These are phyloP conservation scores for Hirudo medicinalis DNA, from an alignment of 1,140 invertebrate genomes.

Conservation along the genomic window DNA sequence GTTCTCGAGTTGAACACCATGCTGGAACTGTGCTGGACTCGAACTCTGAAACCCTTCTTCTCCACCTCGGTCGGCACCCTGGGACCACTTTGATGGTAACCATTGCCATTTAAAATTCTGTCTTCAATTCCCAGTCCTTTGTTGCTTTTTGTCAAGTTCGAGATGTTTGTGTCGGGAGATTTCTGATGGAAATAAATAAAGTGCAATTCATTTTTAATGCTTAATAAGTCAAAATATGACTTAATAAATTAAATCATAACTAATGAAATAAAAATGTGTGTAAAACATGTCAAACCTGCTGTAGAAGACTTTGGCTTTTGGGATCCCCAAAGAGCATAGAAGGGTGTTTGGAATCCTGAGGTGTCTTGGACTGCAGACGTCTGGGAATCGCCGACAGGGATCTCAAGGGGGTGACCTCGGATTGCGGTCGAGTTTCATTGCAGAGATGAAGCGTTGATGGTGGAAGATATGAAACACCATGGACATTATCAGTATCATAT, in stretches of 20 bases:
- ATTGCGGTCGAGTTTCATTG: too few relatives aligned
- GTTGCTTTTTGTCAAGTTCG: neutral
- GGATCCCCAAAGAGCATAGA: neutral
- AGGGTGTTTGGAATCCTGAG: neutral
- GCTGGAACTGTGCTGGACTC: constrained; percentile 61
- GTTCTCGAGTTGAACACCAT: constrained; percentile 72
- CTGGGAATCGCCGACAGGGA: neutral
- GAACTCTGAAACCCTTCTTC: constrained; percentile 58
- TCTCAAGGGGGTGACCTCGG: neutral
- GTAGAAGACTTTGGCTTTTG: neutral
- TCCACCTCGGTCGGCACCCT: constrained; percentile 53
- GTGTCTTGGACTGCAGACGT: neutral
- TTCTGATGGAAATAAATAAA: neutral
- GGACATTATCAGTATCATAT: too few relatives aligned
- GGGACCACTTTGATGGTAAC: neutral
- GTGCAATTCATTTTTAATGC: too few relatives aligned
- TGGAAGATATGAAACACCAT: too few relatives aligned
- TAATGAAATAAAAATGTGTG: too few relatives aligned
- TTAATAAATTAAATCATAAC: too few relatives aligned
- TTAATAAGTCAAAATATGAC: too few relatives aligned
- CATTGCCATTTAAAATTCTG: neutral
- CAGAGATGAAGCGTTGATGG: too few relatives aligned
- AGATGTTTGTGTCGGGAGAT: neutral
- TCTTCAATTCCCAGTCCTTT: neutral
- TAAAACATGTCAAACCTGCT: neutral